phyloP scores from a whole-genome alignment of 2,888 invertebrate species.

The Pachliopta kotzebuea region DNA sequence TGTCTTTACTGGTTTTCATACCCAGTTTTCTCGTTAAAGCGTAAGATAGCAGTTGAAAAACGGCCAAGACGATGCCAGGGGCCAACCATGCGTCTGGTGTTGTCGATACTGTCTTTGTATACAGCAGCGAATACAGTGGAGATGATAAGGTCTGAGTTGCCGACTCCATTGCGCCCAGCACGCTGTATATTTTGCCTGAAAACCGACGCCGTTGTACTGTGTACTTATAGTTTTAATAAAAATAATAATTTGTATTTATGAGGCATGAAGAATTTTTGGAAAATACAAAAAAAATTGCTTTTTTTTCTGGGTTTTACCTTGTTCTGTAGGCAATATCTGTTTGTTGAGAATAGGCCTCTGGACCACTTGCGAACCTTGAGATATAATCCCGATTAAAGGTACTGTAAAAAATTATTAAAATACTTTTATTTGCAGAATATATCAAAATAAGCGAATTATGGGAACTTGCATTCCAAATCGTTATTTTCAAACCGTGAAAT shows the following conservation, averaged over 20 bases:
- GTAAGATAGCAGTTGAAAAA: slow-evolving; percentile 60
- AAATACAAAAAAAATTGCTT: background rate
- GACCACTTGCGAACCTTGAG: slow-evolving; percentile 74
- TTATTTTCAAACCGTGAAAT: no score
- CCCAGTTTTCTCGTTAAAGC: slow-evolving; percentile 47
- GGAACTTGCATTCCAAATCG: no score
- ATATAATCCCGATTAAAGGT: slow-evolving; percentile 65
- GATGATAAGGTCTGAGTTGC: slow-evolving; percentile 66
- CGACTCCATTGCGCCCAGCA: slow-evolving; percentile 71
- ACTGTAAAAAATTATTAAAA: slow-evolving; percentile 45
- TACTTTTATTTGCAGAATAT: no score
- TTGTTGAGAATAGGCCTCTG: slow-evolving; percentile 71
- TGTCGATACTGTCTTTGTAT: slow-evolving; percentile 61
- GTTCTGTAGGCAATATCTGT: slow-evolving; percentile 71
- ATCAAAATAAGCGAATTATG: no score
- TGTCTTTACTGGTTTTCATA: slow-evolving; percentile 23
- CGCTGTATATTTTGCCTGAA: slow-evolving; percentile 76
- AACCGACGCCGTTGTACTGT: slow-evolving; percentile 25
- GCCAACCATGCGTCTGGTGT: slow-evolving; percentile 68
- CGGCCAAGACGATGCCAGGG: slow-evolving; percentile 57
- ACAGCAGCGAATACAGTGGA: slow-evolving; percentile 67
- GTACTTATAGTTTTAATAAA: background rate
- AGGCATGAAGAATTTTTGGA: no score
- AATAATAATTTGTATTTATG: no score
- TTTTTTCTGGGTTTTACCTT: slow-evolving; percentile 52